These are phyloP conservation scores for Misgurnus mizolepis DNA, from an alignment of 2,113 vertebrate genomes.

Conservation along the genomic window DNA sequence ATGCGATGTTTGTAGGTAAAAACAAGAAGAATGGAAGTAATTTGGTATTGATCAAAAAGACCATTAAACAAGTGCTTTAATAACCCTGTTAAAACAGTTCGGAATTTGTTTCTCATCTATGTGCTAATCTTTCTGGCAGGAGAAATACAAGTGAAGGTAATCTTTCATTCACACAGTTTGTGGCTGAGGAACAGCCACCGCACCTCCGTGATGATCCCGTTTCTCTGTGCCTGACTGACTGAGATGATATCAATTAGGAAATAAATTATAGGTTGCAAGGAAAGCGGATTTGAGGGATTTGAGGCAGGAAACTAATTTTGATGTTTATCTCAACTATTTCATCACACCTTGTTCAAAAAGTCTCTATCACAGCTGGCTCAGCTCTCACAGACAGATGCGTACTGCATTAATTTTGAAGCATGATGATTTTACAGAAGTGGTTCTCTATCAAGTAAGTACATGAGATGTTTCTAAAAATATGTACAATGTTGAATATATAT, in stretches of 20 bases:
- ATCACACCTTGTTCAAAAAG: slow-evolving; percentile 36
- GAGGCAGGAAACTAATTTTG: slow-evolving; percentile 27
- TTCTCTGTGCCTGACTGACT: slow-evolving; percentile 46
- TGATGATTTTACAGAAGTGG: neutral
- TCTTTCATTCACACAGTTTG: neutral
- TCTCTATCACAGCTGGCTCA: slow-evolving; percentile 24
- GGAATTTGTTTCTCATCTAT: neutral
- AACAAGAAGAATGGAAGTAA: slow-evolving; percentile 19
- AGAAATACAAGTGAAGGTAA: neutral
- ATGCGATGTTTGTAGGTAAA: neutral
- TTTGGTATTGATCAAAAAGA: neutral
- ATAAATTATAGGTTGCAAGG: slow-evolving; percentile 22
- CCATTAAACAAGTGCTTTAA: neutral
- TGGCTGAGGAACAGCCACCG: neutral
- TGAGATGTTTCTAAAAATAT: no score
- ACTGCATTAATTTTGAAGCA: slow-evolving; percentile 11
- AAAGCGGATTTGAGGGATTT: slow-evolving; percentile 10
- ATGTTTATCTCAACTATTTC: slow-evolving; percentile 36
- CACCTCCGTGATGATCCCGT: neutral
- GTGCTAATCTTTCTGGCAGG: neutral
- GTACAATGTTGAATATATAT: no score
- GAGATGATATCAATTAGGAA: slow-evolving; percentile 41
- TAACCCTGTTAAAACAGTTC: neutral
- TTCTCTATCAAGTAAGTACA: no score
- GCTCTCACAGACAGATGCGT: slow-evolving; percentile 29